Evolutionary conservation across 2,113 vertebrate species (phyloP).

Genomic region (Solenodon paradoxus): DNA sequence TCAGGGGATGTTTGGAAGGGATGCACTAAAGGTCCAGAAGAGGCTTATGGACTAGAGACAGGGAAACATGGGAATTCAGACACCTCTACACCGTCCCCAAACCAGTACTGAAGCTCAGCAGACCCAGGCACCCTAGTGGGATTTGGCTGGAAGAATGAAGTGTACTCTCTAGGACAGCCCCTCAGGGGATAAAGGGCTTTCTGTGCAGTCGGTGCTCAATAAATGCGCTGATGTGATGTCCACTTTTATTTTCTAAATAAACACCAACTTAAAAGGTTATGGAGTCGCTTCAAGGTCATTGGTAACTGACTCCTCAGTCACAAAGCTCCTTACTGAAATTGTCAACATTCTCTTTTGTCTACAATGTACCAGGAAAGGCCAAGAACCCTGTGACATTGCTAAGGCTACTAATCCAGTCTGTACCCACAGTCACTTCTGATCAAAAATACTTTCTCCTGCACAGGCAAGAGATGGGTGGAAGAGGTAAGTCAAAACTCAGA

Average conservation of each 20-base stretch:
- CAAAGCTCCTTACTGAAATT: conserved; percentile 30
- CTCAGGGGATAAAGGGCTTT: not conserved
- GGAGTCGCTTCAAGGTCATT: not conserved
- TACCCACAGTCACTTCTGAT: not conserved
- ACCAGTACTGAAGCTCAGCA: not conserved
- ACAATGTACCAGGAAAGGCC: conserved; percentile 28
- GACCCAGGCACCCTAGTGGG: not conserved
- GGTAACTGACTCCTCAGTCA: conserved; percentile 12
- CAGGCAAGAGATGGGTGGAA: not conserved
- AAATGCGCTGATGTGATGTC: not conserved
- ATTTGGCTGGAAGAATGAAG: not conserved
- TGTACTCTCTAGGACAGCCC: not conserved
- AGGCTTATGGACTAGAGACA: not conserved
- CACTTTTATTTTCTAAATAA: not conserved
- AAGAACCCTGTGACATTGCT: not conserved
- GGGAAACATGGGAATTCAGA: not conserved
- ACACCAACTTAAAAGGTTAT: not conserved
- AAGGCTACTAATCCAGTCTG: not conserved
- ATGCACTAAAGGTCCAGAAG: not conserved
- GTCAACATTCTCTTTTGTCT: not conserved
- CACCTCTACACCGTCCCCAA: not conserved
- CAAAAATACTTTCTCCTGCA: not conserved
- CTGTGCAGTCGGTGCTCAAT: not conserved
- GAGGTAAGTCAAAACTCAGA: not conserved
- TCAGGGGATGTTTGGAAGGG: not conserved